phyloP scores from a whole-genome alignment of 2,797 vertebrate species.

The Prionace glauca region DNA sequence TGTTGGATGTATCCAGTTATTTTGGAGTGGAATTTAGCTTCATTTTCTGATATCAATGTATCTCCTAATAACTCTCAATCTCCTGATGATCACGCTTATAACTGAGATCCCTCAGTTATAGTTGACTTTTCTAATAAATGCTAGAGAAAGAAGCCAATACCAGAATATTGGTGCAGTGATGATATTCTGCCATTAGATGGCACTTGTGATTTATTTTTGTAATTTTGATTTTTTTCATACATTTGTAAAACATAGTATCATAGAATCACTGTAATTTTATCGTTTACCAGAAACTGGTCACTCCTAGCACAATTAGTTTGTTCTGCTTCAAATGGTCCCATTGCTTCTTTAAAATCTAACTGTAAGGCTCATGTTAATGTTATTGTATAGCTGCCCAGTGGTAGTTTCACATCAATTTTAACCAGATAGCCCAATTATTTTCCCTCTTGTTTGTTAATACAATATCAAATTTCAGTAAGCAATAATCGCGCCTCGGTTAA shows the following conservation, averaged over 20 bases:
- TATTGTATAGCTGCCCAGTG: neutral
- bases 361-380: neutral
- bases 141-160: no score
- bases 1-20: neutral
- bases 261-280: neutral
- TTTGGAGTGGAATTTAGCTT: neutral
- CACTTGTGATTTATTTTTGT: neutral
- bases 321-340: neutral
- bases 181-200: constrained; percentile 8
- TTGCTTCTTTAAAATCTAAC: neutral
- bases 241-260: neutral
- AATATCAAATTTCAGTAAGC: neutral
- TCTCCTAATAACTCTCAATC: neutral
- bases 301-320: neutral
- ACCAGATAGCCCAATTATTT: neutral
- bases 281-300: neutral
- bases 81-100: no score
- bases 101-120: neutral
- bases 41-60: neutral
- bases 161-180: constrained; percentile 24
- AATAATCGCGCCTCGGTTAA: no score
- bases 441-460: neutral
- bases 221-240: neutral
- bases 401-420: neutral
- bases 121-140: neutral